Percentiles rank a stretch among this genome's conserved stretches.
Evolutionary conservation across 2,113 vertebrate species (phyloP).

Genomic region (Ictidomys tridecemlineatus): DNA sequence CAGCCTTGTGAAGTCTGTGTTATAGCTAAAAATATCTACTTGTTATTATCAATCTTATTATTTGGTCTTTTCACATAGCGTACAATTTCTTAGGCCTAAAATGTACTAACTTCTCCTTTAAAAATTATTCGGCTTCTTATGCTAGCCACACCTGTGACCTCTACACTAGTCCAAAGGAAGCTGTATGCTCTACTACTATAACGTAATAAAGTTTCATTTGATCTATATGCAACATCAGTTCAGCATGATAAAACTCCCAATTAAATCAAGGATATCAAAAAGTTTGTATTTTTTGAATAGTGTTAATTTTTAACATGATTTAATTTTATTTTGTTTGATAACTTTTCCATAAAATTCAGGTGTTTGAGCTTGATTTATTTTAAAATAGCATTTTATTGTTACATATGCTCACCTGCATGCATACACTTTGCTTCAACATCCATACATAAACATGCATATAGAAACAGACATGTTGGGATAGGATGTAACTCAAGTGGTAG

Average conservation of each 20-base stretch:
- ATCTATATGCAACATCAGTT: no score
- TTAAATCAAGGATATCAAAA: no score
- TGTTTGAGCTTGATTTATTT: neutral
- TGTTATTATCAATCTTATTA: neutral
- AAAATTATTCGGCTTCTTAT: neutral
- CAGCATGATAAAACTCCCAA: no score
- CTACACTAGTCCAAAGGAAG: no score
- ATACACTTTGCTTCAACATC: neutral
- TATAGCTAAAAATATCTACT: neutral
- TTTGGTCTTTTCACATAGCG: neutral
- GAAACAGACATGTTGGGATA: neutral
- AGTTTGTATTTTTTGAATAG: no score
- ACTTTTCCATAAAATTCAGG: neutral
- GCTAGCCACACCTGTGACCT: no score
- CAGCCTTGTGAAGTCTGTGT: neutral
- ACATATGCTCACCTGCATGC: neutral
- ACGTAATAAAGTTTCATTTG: no score
- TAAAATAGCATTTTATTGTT: neutral
- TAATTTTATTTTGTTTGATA: no score
- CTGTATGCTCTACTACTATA: no score
- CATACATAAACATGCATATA: neutral
- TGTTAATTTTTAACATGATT: no score
- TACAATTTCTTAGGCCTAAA: neutral
- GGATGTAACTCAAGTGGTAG: no score
- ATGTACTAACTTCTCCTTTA: neutral